phyloP scores from a whole-genome alignment of 2,797 vertebrate genomes.

The Bradypus variegatus region DNA sequence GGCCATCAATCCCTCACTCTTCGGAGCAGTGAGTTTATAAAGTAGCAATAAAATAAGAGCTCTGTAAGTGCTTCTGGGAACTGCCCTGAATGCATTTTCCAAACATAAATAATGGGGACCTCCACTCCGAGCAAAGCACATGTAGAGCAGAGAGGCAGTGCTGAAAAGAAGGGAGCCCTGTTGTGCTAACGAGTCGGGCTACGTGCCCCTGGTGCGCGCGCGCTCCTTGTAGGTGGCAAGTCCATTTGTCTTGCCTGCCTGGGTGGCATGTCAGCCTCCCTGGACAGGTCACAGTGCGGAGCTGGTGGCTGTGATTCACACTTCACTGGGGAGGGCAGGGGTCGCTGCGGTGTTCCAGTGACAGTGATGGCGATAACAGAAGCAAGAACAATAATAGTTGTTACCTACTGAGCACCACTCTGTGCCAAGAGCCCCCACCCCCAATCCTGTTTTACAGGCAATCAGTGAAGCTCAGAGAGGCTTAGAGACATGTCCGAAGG shows the following conservation, averaged over 20 bases:
- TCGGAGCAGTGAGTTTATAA: slow-evolving; percentile 65
- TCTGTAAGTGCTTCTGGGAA: slow-evolving; percentile 72
- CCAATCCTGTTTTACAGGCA: neutral
- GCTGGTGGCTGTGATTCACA: neutral
- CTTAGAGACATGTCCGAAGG: neutral
- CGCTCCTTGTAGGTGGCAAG: slow-evolving; percentile 52
- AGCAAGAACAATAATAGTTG: neutral
- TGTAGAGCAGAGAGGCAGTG: slow-evolving; percentile 9
- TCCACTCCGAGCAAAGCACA: slow-evolving; percentile 41
- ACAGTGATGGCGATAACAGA: neutral
- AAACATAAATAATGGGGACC: slow-evolving; percentile 69
- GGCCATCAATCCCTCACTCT: slow-evolving; percentile 68
- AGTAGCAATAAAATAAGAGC: slow-evolving; percentile 69
- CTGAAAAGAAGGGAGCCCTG: slow-evolving; percentile 53
- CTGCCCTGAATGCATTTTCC: slow-evolving; percentile 71
- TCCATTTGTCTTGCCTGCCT: slow-evolving; percentile 62
- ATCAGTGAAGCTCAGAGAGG: neutral
- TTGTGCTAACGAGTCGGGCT: slow-evolving; percentile 43
- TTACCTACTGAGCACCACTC: neutral
- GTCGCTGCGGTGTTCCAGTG: neutral
- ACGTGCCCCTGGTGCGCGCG: slow-evolving; percentile 25
- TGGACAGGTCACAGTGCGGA: slow-evolving; percentile 24
- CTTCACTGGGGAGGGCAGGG: neutral
- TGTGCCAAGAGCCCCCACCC: neutral
- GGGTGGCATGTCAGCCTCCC: slow-evolving; percentile 53